These are phyloP conservation scores for Mobula hypostoma DNA, from an alignment of 2,113 vertebrate species.

Conservation along the genomic window DNA sequence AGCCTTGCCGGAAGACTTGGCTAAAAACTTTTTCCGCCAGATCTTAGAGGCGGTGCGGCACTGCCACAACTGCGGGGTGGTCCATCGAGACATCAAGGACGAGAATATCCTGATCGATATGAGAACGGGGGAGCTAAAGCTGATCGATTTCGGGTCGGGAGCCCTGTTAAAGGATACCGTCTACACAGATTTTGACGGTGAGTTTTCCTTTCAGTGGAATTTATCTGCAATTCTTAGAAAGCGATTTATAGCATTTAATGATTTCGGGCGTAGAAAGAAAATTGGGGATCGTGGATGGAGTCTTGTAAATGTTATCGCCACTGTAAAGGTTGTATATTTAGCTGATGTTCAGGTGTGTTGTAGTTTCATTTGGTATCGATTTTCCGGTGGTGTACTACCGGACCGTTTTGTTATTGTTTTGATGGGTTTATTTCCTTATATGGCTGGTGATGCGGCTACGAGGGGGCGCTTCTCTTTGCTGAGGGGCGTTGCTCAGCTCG, in stretches of 20 bases:
- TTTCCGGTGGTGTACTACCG: too few species aligned
- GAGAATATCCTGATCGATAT: slow-evolving; percentile 86
- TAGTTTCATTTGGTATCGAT: background rate
- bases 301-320: background rate
- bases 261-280: background rate
- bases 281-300: background rate
- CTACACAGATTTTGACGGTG: slow-evolving; percentile 90
- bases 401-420: slow-evolving; percentile 30
- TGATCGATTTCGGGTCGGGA: slow-evolving; percentile 90
- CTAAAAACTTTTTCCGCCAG: slow-evolving; percentile 77
- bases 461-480: background rate
- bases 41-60: slow-evolving; percentile 82
- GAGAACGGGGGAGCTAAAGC: slow-evolving; percentile 75
- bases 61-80: slow-evolving; percentile 78
- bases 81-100: slow-evolving; percentile 88
- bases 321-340: too few species aligned
- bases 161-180: slow-evolving; percentile 85
- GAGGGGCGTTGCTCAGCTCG: background rate
- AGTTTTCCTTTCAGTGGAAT: slow-evolving; percentile 48
- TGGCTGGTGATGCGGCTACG: slow-evolving; percentile 11
- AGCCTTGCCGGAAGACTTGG: slow-evolving; percentile 74
- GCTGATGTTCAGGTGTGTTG: background rate
- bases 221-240: background rate
- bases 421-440: slow-evolving; percentile 14
- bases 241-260: background rate